Percentiles rank a stretch among this genome's conserved stretches.
Conservation (phyloP, 2,113 vertebrate genomes). For the Speoplatyrhinus poulsoni region DNA sequence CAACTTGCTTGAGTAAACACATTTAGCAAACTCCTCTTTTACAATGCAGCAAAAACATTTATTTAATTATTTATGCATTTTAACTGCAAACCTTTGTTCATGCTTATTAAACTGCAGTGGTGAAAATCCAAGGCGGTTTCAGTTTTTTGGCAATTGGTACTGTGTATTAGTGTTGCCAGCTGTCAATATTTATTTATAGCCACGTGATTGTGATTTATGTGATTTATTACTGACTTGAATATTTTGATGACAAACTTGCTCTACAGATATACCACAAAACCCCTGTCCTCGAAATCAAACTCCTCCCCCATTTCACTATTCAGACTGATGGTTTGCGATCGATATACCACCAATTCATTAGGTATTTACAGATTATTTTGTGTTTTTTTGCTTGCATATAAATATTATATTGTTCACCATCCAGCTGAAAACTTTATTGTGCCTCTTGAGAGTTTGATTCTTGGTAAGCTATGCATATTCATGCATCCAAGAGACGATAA, state of each 20-base stretch:
- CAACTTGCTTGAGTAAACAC: background rate
- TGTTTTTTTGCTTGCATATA: too few species aligned
- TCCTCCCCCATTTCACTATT: too few species aligned
- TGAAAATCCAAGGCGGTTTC: conserved; percentile 27
- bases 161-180: conserved; percentile 16
- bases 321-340: too few species aligned
- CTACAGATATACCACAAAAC: background rate
- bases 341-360: too few species aligned
- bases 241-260: background rate
- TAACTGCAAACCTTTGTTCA: conserved; percentile 38
- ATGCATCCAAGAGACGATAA: conserved; percentile 6
- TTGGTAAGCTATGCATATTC: background rate
- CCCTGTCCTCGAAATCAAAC: too few species aligned
- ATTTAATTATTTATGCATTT: conserved; percentile 21
- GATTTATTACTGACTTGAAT: background rate
- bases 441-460: too few species aligned
- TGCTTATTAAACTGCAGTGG: conserved; percentile 24
- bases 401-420: too few species aligned
- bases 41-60: background rate
- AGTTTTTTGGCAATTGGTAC: conserved; percentile 36
- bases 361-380: too few species aligned
- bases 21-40: background rate
- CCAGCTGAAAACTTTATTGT: too few species aligned
- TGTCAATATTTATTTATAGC: conserved; percentile 16
- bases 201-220: conserved; percentile 2